These are phyloP conservation scores for Sebastes miniatus DNA, from an alignment of 2,797 vertebrate species.

Conservation along the genomic window DNA sequence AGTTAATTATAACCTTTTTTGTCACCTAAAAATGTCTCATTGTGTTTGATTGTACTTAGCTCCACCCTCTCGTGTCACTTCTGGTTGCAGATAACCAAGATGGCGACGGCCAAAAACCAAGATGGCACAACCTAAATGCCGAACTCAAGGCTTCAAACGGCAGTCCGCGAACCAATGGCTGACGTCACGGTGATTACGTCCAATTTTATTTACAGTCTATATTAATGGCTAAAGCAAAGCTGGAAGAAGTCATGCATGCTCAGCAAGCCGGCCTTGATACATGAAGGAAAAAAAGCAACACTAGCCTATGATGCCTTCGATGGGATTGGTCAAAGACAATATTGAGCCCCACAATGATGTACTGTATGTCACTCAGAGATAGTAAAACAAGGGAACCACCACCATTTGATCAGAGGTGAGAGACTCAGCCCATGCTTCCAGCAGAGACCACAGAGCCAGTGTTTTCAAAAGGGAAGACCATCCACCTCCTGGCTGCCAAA, in stretches of 20 bases:
- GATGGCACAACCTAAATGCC: too few relatives aligned
- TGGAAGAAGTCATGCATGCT: neutral
- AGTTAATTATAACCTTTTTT: too few relatives aligned
- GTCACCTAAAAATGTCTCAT: too few relatives aligned
- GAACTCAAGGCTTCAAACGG: too few relatives aligned
- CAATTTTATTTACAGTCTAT: too few relatives aligned
- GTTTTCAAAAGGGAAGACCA: conserved; percentile 39
- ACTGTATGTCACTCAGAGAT: neutral
- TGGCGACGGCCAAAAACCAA: too few relatives aligned
- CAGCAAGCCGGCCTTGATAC: neutral
- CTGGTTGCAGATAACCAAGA: too few relatives aligned
- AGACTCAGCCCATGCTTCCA: neutral
- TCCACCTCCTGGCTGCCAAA: conserved; percentile 49
- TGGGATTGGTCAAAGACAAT: conserved; percentile 11
- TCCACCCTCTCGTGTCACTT: too few relatives aligned
- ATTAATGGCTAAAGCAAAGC: neutral
- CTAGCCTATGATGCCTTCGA: neutral
- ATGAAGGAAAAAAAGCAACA: neutral
- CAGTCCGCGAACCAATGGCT: too few relatives aligned
- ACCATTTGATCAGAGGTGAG: neutral
- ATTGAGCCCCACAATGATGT: conserved; percentile 3
- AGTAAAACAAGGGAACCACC: conserved; percentile 14
- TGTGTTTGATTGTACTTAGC: too few relatives aligned
- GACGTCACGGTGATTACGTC: too few relatives aligned
- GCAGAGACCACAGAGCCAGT: conserved; percentile 27